Evolutionary conservation across 2,113 vertebrate genomes (phyloP), one percentile per base, ranked within the genome.

Genomic region (Cyrtonyx montezumae): DNA sequence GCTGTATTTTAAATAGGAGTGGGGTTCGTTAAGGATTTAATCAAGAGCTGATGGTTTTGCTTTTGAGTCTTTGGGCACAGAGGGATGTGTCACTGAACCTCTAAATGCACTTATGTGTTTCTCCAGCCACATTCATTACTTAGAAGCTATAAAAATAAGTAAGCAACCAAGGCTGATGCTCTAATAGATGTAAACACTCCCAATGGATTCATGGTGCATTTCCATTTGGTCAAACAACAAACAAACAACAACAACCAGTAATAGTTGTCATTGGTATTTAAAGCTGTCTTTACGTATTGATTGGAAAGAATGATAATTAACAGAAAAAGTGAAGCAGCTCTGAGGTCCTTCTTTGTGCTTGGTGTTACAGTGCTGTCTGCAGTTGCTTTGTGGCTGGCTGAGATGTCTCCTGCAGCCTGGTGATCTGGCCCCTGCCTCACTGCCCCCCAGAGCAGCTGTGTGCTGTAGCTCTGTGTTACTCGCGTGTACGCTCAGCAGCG

Each of bases 21-120:
- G 63, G 75, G 78, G 79, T 95, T 94, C 82, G 61, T 94, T 93
- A 91, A 65, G 65, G 68, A 78, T 92, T 93, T 91, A 84, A 81
- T 91, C 2, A 2, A 65, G 90, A 84, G 63, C 80, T 68, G 67
- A 45, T 91, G 74, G 62, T 88, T 91, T 90, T 0, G 2, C 69
- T 84, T 73, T 34, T 91, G 76, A 62, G 48, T 48, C 82, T 81
- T 53, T 56, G 84, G 67, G 79, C 81, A 42, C 84, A 26, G 84
- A 87, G 95, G 76, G 87, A 75, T 51, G 42, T 90, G 65, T 53
- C 80, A 36, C 76, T 6, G 40, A 69, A 56, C 73, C 84, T 94
- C 77, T 19, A 65, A 79, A 91, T 45, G 66, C 32, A 30, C 30
- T 45, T 53, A 5, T 8, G 11, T 90, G 90, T 45, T 46, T 90